A percentile compares a stretch with the other conserved stretches of the same genome.
Conservation (phyloP, 2,797 vertebrate genomes). For the Gallinago nigripennis region DNA sequence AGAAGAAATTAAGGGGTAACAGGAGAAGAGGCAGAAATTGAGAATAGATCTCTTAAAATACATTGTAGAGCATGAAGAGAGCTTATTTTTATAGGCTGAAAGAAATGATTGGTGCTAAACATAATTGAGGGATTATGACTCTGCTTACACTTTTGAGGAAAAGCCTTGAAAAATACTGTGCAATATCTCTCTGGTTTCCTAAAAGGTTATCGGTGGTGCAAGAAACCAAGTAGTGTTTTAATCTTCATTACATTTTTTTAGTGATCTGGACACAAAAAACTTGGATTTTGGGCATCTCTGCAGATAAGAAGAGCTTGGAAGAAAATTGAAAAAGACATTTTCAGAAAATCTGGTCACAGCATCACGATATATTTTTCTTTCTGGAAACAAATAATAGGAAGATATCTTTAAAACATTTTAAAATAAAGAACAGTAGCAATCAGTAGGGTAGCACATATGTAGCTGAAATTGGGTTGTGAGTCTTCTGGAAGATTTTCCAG, state of each 20-base stretch:
- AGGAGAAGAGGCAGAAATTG: neutral
- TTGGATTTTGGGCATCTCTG: neutral
- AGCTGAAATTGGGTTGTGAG: neutral
- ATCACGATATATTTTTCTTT: neutral
- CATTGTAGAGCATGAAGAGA: rapidly evolving
- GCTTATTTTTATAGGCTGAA: neutral
- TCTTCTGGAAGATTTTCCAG: neutral
- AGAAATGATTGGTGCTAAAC: neutral
- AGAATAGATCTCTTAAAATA: neutral
- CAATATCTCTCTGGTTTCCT: neutral
- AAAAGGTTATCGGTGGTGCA: neutral
- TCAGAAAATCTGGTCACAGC: neutral
- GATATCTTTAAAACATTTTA: neutral
- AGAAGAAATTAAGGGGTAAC: neutral
- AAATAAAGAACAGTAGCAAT: neutral
- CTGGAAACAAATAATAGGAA: neutral
- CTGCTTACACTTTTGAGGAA: neutral
- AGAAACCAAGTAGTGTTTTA: neutral
- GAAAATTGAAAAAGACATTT: neutral
- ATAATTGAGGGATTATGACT: neutral
- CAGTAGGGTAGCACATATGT: neutral
- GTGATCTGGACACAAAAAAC: neutral
- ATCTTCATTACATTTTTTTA: neutral
- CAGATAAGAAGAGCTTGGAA: neutral
- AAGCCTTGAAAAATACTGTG: neutral